A percentile compares a stretch with the other conserved stretches of the same genome.
Evolutionary conservation across 2,888 invertebrate species (phyloP).

Genomic region (Ptychoptera contaminata): DNA sequence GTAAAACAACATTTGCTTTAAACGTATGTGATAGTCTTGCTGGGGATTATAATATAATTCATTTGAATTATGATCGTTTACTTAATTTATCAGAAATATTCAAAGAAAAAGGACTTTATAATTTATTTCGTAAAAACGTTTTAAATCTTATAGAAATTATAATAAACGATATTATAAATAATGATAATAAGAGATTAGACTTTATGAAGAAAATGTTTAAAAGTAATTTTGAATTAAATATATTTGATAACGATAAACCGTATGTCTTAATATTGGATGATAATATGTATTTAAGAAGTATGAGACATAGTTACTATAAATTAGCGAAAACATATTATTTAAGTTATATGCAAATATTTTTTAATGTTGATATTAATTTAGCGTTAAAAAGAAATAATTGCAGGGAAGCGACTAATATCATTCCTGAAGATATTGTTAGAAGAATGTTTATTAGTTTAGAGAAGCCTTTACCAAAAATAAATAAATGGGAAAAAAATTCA

Average conservation of each 20-base stretch:
- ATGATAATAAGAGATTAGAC: too few relatives aligned
- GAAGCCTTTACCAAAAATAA: constrained; percentile 10
- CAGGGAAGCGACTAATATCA: constrained; percentile 12
- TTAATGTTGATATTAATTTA: constrained; percentile 11
- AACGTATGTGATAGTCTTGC: constrained; percentile 9
- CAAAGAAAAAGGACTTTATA: not conserved
- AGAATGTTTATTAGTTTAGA: constrained; percentile 20
- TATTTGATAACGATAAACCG: not conserved
- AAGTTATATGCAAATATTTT: constrained; percentile 20
- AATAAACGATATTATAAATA: not conserved
- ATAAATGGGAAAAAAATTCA: constrained; percentile 10
- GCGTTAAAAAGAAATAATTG: constrained; percentile 16
- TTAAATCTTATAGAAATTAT: not conserved
- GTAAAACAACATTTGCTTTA: constrained; percentile 21
- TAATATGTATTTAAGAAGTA: constrained; percentile 25
- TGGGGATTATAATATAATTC: not conserved
- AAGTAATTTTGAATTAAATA: too few relatives aligned
- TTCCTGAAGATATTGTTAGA: constrained; percentile 15
- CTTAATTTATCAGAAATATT: not conserved
- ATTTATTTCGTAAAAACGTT: not conserved
- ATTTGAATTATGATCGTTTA: not conserved
- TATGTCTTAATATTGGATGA: constrained; percentile 24
- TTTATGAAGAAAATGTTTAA: too few relatives aligned
- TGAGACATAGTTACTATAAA: constrained; percentile 24
- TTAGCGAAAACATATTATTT: constrained; percentile 14